Base-by-base conservation (phyloP, 2,888 invertebrate genomes). In the Eumacrocentrus americanus region DNA sequence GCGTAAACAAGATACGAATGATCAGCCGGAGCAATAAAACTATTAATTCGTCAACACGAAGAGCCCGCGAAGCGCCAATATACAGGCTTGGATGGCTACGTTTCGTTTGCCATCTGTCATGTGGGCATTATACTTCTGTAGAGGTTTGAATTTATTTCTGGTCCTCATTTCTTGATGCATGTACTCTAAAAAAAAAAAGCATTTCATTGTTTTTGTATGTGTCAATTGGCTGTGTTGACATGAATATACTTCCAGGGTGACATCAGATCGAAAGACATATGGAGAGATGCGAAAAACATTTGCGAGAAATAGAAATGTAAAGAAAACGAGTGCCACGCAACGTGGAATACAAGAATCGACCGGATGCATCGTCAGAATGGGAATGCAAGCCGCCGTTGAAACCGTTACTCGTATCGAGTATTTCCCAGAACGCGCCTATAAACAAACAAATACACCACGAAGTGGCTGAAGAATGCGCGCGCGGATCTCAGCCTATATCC, bases 341-440 rank as follows among this genome's bases (percentile, higher is more conserved):
- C 42, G 61, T 40, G 52, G 59, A 62, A 66, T 64, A 59, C 64
- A 66, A 66, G 70, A 67, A 69, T 70, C 72, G 73, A 76, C 74
- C 74, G 77, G 78, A 78, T 76, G 75, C 76, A 77, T 68, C 66
- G 70, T 71, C 72, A 71, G 75, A 78, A 73, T 76, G 74, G 75
- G 74, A 78, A 77, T 77, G 75, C 72, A 62, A 73, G 66, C 62
- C 66, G 71, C 71, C 69, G 69, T 63, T 59, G 70, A 72, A 74
- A 75, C 78, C 78, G 78, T 78, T 78, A 78, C 74, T 72, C 75
- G 78, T 71, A 67, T 71, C 74, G 64, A 59, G 74, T 73, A 74
- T 76, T 77, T 78, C 78, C 74, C 74, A 76, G 78, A 78, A 78
- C 72, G 72, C 73, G 71, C 72, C 75, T 76, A 76, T 77, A 78